phyloP scores from a whole-genome alignment of 2,797 vertebrate species.

The Halcyon leucocephala region DNA sequence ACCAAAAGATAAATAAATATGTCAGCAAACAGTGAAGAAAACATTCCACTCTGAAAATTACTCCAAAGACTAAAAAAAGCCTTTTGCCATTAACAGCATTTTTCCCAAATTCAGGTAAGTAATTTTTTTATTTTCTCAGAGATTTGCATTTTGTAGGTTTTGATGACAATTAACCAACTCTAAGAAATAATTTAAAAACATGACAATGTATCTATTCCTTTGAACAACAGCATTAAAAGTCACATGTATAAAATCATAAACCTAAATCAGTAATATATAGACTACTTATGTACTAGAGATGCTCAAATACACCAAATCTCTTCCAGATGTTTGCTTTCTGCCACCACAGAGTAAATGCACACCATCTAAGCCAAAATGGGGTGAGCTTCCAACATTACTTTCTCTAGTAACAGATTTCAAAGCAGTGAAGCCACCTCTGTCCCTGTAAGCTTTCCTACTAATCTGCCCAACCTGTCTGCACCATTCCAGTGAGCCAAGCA shows the following conservation, averaged over 20 bases:
- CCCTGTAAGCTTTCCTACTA: not conserved
- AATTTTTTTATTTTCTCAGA: not conserved
- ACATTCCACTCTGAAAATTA: not conserved
- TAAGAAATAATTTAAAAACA: not conserved
- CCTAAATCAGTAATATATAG: not conserved
- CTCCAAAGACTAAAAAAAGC: not conserved
- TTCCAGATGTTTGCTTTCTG: not conserved
- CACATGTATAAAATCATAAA: not conserved
- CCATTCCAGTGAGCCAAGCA: not conserved
- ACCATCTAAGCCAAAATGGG: not conserved
- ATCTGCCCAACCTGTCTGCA: not conserved
- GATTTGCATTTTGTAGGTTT: not conserved
- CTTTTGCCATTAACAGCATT: not conserved
- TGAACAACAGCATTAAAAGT: not conserved
- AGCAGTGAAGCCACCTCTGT: not conserved
- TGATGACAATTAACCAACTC: not conserved
- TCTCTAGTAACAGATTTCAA: not conserved
- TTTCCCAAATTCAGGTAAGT: not conserved
- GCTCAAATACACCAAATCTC: not conserved
- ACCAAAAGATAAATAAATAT: not conserved
- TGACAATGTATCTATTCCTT: not conserved
- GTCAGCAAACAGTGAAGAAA: not conserved
- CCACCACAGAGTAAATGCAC: not conserved
- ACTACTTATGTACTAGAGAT: not conserved
- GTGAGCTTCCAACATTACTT: not conserved